These are phyloP conservation scores for Rallus crepitans DNA, from an alignment of 2,797 vertebrate genomes.

Conservation along the genomic window DNA sequence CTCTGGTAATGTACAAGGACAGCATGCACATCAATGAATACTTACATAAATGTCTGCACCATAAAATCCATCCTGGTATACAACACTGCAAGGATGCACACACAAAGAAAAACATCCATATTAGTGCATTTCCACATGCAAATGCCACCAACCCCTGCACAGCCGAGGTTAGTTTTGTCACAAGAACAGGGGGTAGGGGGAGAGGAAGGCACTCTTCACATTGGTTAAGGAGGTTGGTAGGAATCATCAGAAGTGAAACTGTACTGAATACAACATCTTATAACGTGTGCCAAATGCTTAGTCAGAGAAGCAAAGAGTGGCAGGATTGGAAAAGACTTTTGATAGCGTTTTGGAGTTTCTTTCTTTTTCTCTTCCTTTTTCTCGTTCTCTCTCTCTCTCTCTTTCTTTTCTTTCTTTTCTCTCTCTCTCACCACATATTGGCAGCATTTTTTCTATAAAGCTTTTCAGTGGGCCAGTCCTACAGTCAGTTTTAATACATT, in stretches of 20 bases:
- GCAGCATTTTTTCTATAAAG: background rate
- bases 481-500: background rate
- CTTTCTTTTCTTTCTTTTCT: fast-evolving
- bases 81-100: slow-evolving; percentile 92
- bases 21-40: slow-evolving; percentile 86
- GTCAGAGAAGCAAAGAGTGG: slow-evolving; percentile 1
- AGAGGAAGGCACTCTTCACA: slow-evolving; percentile 60
- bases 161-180: slow-evolving; percentile 78
- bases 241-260: slow-evolving; percentile 12
- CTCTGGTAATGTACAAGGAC: slow-evolving; percentile 72
- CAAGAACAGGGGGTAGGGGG: slow-evolving; percentile 58
- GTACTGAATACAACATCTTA: background rate
- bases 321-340: background rate
- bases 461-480: background rate
- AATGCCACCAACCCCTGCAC: slow-evolving; percentile 78
- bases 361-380: background rate
- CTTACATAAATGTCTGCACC: slow-evolving; percentile 99
- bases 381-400: background rate
- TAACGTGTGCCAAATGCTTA: background rate
- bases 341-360: fast-evolving
- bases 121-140: slow-evolving; percentile 91
- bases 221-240: slow-evolving; percentile 79
- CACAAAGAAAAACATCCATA: slow-evolving; percentile 89
- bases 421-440: background rate
- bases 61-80: slow-evolving; percentile 99